Evolutionary conservation across 2,888 invertebrate species (phyloP), one percentile per base, ranked within the genome.

Genomic region (Brachypalpus laphriformis): DNA sequence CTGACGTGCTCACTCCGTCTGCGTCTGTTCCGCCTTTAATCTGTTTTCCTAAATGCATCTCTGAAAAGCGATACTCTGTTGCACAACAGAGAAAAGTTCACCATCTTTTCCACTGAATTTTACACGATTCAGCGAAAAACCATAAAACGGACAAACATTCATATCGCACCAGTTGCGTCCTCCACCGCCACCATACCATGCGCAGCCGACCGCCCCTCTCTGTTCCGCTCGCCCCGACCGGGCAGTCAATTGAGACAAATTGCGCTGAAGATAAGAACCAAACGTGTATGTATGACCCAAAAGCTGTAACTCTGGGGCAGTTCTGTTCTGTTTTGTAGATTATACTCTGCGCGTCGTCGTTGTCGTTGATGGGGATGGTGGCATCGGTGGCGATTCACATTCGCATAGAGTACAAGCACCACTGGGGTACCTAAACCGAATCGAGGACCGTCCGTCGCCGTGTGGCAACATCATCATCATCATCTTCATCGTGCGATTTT

Each of bases 171-270:
- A 71, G 45, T 63, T 71, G 78, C 70, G 71, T 63, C 56, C 22
- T 47, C 56, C 47, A 47, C 25, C 51, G 14, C 25, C 20, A 14
- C 31, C 34, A 25, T 18, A n/a, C n/a, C 25, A 28, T 31, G 40
- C 9, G 28, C 31, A 2, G 8, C 3, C 3, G 25, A 9, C 9
- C 9, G 9, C 31, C 57, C 20, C 37, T 18, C 2, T n/a, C 7
- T 20, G 16, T 8, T 9, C 20, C 47, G n/a, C 56, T 4, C 37
- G 11, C 18, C 20, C 63, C 56, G 56, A 25, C 59, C 34, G 45
- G 65, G 63, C 77, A 77, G 59, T 78, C 82, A 82, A 82, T 82
- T 82, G 78, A 82, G 78, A 72, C 82, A 82, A 82, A 82, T 82
- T 82, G 72, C 78, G 42, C 59, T 47, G 72, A 71, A 77, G 82